Base-by-base conservation (phyloP, 1,140 invertebrate genomes). In the Leptinotarsa defecta region DNA sequence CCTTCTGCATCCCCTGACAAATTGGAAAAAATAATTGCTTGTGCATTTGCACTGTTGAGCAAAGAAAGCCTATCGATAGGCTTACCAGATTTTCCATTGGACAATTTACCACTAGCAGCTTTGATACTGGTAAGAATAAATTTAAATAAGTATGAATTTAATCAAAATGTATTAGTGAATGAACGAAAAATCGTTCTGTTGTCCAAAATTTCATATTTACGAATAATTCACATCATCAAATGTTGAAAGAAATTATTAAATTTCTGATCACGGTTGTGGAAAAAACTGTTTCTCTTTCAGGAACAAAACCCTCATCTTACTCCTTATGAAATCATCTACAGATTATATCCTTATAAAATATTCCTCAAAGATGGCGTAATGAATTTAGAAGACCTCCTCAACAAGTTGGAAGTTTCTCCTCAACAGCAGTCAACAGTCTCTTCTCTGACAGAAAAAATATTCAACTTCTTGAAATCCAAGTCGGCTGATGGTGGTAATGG, bases 51-150 rank as follows among this genome's bases (percentile, higher is more conserved):
- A 5, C 89, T 98, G 49, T 85, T 92, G 65, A 92, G 93, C 1
- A 89, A 89, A 82, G 89, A 96, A 87, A 89, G 90, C 75, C 81
- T 88, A 81, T 84, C 88, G 82, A 84, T 96, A 34, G 92, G 91
- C 69, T 85, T 98, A 57, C 95, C 96, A 0, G 95, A 98, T 87
- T 98, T 98, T 86, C 97, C 97, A 0, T 83, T 97, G 1, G 94
- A 97, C 81, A 97, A 93, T 87, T 83, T 98, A 17, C 82, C 86
- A 1, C 84, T 87, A 6, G 90, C 91, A 22, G 91, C 91, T 0
- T 85, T 88, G 81, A 91, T 98, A 80, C 83, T 97, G 90, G 94
- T 96, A 88, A 88, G 69, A n/a, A 69, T n/a, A 69, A n/a, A 69
- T 19, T 43, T 48, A 4, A 71, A 61, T 8, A 11, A 8, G 34